Percentiles rank a stretch among this genome's conserved stretches.
phyloP scores from a whole-genome alignment of 2,888 invertebrate genomes.

The Isoperla grammatica region DNA sequence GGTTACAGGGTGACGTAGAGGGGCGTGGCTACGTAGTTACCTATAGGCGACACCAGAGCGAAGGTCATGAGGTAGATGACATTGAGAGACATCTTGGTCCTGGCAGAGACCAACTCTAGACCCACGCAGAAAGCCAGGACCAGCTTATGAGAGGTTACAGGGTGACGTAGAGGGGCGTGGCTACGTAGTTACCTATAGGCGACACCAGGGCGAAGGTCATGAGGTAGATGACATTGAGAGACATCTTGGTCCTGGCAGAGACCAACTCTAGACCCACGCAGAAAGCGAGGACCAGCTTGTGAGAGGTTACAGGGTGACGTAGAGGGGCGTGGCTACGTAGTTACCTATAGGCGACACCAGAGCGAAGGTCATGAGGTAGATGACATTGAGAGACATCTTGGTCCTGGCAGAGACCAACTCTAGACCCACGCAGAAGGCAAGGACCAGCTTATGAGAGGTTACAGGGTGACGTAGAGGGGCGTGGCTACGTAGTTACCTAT shows the following conservation, averaged over 20 bases:
- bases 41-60: slow-evolving; percentile 73
- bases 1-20: no score
- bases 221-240: slow-evolving; percentile 60
- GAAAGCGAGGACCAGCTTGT: slow-evolving; percentile 82
- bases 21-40: no score
- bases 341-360: slow-evolving; percentile 68
- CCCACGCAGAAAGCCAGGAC: slow-evolving; percentile 87
- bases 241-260: slow-evolving; percentile 59
- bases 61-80: slow-evolving; percentile 67
- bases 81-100: slow-evolving; percentile 56
- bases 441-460: slow-evolving; percentile 78
- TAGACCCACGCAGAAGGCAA: slow-evolving; percentile 83
- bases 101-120: slow-evolving; percentile 69
- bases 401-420: slow-evolving; percentile 70
- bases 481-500: no score
- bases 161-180: no score
- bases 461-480: no score
- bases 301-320: slow-evolving; percentile 76
- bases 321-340: no score
- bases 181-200: slow-evolving; percentile 61
- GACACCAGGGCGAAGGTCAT: slow-evolving; percentile 73
- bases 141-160: slow-evolving; percentile 78
- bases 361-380: slow-evolving; percentile 70
- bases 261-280: slow-evolving; percentile 82
- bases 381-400: slow-evolving; percentile 53